These are phyloP conservation scores for Hymenochirus boettgeri DNA, from an alignment of 2,113 vertebrate genomes.

Conservation along the genomic window DNA sequence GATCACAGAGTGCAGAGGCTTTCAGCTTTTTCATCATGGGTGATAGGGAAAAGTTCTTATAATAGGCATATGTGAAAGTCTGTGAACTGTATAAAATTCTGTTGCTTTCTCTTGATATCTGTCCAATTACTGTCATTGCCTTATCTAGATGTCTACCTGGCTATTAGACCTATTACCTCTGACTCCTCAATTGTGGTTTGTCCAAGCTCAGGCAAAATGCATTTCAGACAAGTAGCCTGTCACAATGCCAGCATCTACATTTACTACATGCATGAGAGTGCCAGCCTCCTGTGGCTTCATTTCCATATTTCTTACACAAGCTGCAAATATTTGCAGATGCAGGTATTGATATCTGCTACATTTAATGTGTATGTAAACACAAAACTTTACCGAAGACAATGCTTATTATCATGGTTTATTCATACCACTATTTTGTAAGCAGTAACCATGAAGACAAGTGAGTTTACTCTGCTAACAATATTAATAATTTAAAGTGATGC, in stretches of 20 bases:
- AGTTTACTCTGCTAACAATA: too few species aligned
- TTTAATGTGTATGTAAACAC: not conserved
- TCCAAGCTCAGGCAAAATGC: conserved; percentile 29
- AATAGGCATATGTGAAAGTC: conserved; percentile 47
- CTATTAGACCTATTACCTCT: conserved; percentile 57
- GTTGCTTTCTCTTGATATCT: conserved; percentile 54
- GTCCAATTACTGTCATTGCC: conserved; percentile 65
- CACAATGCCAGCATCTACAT: conserved; percentile 12
- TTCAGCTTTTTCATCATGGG: conserved; percentile 41
- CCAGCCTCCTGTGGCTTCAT: not conserved
- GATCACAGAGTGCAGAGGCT: conserved; percentile 37
- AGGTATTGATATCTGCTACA: not conserved
- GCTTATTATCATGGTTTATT: too few species aligned
- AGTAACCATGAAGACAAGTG: too few species aligned
- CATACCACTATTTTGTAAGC: too few species aligned
- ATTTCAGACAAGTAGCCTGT: conserved; percentile 37
- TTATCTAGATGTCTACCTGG: conserved; percentile 53
- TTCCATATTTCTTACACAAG: not conserved
- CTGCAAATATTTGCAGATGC: not conserved
- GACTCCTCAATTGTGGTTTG: conserved; percentile 46
- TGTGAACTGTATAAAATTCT: conserved; percentile 54
- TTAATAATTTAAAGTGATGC: too few species aligned
- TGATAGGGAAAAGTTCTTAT: conserved; percentile 47
- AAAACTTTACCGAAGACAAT: too few species aligned
- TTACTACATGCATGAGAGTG: conserved; percentile 1